Evolutionary conservation across 2,888 invertebrate genomes (phyloP).

Genomic region (Carpatolechia fugitivella): DNA sequence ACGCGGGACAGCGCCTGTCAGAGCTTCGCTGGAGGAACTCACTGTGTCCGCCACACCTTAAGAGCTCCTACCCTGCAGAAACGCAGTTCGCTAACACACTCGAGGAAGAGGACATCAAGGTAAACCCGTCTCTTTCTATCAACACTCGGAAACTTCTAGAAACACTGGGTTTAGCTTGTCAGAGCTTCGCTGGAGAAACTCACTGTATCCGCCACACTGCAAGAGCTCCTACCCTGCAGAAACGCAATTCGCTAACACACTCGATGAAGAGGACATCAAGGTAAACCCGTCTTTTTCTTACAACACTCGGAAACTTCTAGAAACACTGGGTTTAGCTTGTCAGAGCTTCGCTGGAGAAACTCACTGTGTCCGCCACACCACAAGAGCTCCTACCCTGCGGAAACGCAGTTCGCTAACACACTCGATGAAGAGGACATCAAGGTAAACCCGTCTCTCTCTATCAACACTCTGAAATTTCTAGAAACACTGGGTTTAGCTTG

Average conservation of each 20-base stretch:
- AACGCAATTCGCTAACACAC: slow-evolving; percentile 36
- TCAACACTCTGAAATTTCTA: background rate
- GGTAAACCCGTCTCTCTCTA: slow-evolving; percentile 33
- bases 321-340: slow-evolving; percentile 58
- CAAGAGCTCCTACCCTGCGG: slow-evolving; percentile 91
- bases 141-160: too few relatives aligned
- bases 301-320: too few relatives aligned
- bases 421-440: slow-evolving; percentile 73
- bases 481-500: background rate
- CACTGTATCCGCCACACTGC: background rate
- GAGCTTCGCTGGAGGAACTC: slow-evolving; percentile 90
- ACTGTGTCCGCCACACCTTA: slow-evolving; percentile 89
- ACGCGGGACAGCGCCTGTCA: slow-evolving; percentile 65
- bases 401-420: slow-evolving; percentile 82
- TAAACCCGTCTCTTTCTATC: slow-evolving; percentile 26
- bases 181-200: background rate
- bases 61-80: slow-evolving; percentile 91
- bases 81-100: slow-evolving; percentile 81
- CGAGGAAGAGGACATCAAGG: slow-evolving; percentile 71
- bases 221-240: slow-evolving; percentile 32
- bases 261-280: too few relatives aligned
- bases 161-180: background rate
- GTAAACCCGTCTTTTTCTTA: too few relatives aligned
- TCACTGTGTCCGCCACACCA: slow-evolving; percentile 91
- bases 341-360: slow-evolving; percentile 88